A percentile compares a stretch with the other conserved stretches of the same genome.
These are phyloP conservation scores for Ricordea florida DNA, from an alignment of 92 coral and sea anemone species.

Conservation along the genomic window DNA sequence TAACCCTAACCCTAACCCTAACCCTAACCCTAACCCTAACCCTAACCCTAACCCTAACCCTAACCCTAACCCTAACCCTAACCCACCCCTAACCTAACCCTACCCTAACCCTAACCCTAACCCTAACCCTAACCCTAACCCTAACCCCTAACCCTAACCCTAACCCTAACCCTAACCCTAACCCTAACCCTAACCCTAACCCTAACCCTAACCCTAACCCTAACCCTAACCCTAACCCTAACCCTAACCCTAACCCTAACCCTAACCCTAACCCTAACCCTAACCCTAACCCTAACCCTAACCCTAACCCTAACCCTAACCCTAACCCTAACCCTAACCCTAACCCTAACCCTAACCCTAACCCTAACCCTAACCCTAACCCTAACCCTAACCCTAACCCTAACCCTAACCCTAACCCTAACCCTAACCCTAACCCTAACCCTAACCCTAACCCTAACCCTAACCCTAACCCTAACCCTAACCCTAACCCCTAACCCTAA, in stretches of 20 bases:
- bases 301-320: slow-evolving; percentile 50
- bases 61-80: no score
- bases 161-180: slow-evolving; percentile 30
- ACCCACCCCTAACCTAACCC: slow-evolving; percentile 47
- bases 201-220: slow-evolving; percentile 26
- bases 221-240: slow-evolving; percentile 28
- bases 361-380: slow-evolving; percentile 17
- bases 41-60: not conserved
- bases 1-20: no score
- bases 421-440: slow-evolving; percentile 14
- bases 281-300: slow-evolving; percentile 42
- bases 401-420: not conserved
- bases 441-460: no score
- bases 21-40: not conserved
- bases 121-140: slow-evolving; percentile 8
- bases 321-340: slow-evolving; percentile 43
- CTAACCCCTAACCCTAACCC: slow-evolving; percentile 32
- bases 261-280: slow-evolving; percentile 34
- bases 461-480: no score
- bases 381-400: slow-evolving; percentile 16
- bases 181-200: slow-evolving; percentile 37
- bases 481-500: not conserved
- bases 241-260: slow-evolving; percentile 42
- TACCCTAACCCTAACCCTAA: slow-evolving; percentile 52
- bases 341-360: slow-evolving; percentile 25